Percentiles rank a stretch among this genome's conserved stretches.
Evolutionary conservation across 2,888 invertebrate genomes (phyloP).

Genomic region (Plebejus anna): DNA sequence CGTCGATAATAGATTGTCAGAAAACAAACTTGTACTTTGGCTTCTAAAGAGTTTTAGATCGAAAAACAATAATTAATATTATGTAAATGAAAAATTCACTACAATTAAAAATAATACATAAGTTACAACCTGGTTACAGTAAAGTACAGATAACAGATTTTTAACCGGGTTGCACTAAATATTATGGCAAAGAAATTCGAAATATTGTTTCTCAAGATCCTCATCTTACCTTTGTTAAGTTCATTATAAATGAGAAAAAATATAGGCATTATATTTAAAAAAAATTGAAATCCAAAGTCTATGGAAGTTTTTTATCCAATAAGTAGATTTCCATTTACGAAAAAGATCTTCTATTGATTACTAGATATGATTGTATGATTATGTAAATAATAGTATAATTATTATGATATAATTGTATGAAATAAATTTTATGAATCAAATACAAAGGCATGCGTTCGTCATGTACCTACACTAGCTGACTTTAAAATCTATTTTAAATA

Average conservation of each 20-base stretch:
- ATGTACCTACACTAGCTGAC: background rate
- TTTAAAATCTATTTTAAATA: conserved; percentile 6
- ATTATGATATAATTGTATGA: background rate
- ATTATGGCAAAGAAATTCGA: too few relatives aligned
- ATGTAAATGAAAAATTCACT: too few relatives aligned
- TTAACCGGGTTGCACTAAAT: too few relatives aligned
- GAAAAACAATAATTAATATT: too few relatives aligned
- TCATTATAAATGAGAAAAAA: background rate
- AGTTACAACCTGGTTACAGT: too few relatives aligned
- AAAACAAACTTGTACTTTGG: background rate
- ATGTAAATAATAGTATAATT: background rate
- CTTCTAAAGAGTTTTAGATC: background rate
- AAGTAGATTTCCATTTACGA: background rate
- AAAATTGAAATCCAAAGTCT: too few relatives aligned
- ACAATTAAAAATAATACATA: too few relatives aligned
- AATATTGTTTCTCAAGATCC: too few relatives aligned
- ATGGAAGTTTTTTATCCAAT: background rate
- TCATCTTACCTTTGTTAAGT: background rate
- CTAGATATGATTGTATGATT: background rate
- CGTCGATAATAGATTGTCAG: background rate
- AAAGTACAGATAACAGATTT: too few relatives aligned
- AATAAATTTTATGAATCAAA: background rate
- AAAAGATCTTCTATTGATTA: background rate
- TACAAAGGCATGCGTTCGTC: background rate
- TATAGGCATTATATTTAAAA: background rate